Evolutionary conservation across 2,113 vertebrate genomes (phyloP), one percentile per base, ranked within the genome.

Genomic region (Hiodon tergisus): DNA sequence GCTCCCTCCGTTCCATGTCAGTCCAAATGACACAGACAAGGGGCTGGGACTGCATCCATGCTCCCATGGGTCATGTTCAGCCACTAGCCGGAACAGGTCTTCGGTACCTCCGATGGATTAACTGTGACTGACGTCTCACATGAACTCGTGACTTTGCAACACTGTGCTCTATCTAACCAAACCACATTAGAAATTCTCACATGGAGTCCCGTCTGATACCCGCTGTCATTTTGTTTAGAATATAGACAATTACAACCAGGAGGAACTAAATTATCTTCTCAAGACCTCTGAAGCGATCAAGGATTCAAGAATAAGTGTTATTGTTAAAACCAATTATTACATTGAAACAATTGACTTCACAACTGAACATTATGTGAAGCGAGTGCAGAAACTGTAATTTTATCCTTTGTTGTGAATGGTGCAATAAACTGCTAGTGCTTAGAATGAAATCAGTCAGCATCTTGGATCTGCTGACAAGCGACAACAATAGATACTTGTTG

Each of bases 361-460:
- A 66, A 11, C 46, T 11, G 63, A 66, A 11, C 1, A 48, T 10
- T 48, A 10, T 6, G 31, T 46, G 70, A 60, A 46, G 57, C 16
- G 47, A 57, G 11, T 3, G 16, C 17, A 71, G 57, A 59, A 46
- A 67, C 53, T 16, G 53, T 47, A 74, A 53, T 66, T 55, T 6
- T 13, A 48, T 55, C 51, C 54, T 31, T 67, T 74, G 73, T 75
- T 11, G 11, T 46, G 54, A 55, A n/a, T 17, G 48, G 52, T 63
- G n/a, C 11, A 75, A 75, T 66, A 63, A 57, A 53, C 65, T 68
- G 65, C 9, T 14, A 16, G 7, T 17, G 53, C 47, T 52, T 16
- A 50, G 51, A 53, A 62, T 3, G 54, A 58, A 50, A 67, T 74
- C 63, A 74, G 73, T 74, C 73, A 74, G 6, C 73, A 59, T 8